These are phyloP conservation scores for Drosophila aff. DNA, from an alignment of 1,140 invertebrate species.

Conservation along the genomic window DNA sequence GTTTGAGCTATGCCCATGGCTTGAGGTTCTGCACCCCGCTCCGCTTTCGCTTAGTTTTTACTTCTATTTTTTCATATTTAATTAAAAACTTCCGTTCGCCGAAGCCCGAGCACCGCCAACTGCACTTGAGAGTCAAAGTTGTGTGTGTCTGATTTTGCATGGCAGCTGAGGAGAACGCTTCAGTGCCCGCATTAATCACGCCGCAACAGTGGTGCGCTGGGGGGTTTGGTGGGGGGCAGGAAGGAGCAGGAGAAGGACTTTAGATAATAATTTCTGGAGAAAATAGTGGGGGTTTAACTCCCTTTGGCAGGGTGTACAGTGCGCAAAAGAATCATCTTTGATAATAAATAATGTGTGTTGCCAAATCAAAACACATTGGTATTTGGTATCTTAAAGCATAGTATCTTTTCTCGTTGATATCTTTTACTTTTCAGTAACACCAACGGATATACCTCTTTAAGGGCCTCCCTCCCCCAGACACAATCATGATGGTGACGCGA, in stretches of 20 bases:
- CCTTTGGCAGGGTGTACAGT: not conserved
- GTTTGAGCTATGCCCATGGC: conserved; percentile 18
- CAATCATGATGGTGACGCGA: conserved; percentile 8
- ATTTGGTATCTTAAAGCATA: not conserved
- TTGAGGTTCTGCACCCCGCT: conserved; percentile 10
- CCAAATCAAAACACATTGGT: not conserved
- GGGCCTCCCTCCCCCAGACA: conserved; percentile 16
- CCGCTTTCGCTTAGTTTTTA: conserved; percentile 15
- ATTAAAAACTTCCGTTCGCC: conserved; percentile 73
- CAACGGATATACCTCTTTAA: too few species aligned
- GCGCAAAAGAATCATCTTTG: too few species aligned
- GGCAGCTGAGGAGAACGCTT: conserved; percentile 50
- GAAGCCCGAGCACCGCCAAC: conserved; percentile 39
- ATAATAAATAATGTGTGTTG: not conserved
- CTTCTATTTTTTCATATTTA: conserved; percentile 53
- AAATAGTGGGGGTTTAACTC: not conserved
- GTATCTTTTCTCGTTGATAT: too few species aligned
- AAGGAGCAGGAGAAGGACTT: not conserved
- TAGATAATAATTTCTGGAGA: not conserved
- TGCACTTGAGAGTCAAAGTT: conserved; percentile 50
- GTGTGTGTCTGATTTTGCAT: conserved; percentile 30
- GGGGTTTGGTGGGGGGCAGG: too few species aligned
- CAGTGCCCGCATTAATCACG: conserved; percentile 61
- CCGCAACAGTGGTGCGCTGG: not conserved
- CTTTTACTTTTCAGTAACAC: not conserved